These are phyloP conservation scores for Ophion ellenae DNA, from an alignment of 2,888 invertebrate species.

Conservation along the genomic window DNA sequence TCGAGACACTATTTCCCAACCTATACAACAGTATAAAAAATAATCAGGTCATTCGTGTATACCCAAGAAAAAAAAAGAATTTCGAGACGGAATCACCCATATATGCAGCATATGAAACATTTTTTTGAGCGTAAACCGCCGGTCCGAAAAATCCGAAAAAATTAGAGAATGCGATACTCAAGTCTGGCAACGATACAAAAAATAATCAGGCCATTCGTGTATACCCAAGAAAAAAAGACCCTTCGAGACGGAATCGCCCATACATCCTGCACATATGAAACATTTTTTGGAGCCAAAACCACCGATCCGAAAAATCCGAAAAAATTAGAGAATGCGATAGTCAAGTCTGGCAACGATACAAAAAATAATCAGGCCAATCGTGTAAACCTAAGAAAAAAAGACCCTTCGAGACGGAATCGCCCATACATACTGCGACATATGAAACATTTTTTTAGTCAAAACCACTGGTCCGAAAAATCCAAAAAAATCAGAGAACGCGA, in stretches of 20 bases:
- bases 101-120: not conserved
- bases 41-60: no score
- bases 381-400: no score
- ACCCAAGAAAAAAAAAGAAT: no score
- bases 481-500: not conserved
- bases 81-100: not conserved
- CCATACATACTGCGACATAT: not conserved
- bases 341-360: no score
- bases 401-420: not conserved
- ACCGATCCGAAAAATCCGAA: no score
- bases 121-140: not conserved
- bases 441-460: not conserved
- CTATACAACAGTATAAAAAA: no score
- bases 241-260: no score
- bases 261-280: not conserved
- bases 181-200: no score
- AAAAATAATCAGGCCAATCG: not conserved
- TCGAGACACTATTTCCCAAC: not conserved
- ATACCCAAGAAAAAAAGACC: not conserved
- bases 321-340: no score
- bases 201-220: no score
- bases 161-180: not conserved
- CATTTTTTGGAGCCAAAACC: not conserved
- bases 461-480: not conserved
- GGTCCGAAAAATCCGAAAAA: not conserved